Base-by-base conservation (phyloP, 2,888 invertebrate genomes). In the Sthenelais limicola region DNA sequence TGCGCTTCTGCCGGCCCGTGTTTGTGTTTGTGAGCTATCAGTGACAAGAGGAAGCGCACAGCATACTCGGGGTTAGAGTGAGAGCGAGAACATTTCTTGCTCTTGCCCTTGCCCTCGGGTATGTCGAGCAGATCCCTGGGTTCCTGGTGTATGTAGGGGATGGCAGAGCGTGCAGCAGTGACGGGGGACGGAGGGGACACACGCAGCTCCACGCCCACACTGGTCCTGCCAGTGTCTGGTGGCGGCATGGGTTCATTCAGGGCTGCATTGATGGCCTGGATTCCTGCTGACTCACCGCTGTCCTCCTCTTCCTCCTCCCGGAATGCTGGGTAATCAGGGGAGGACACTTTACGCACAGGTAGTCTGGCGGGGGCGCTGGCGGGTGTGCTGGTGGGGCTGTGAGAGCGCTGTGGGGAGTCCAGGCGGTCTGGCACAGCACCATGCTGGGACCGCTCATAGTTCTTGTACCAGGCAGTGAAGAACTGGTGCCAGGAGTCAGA, bases 291-390 rank as follows among this genome's bases (percentile, higher is more conserved):
- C n/a, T n/a, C n/a, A n/a, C n/a, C n/a, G n/a, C n/a, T n/a, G n/a
- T n/a, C n/a, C n/a, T n/a, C n/a, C 18, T 62, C 62, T 28, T 62
- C 62, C 7, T 62, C 62, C 38, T 62, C 62, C 32, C 35, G 56
- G 3, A 56, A 32, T 18, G 56, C 18, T 15, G 62, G 62, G 62
- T 21, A 38, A 4, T 38, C 62, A 1, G 15, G 18, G n/a, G 12
- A 15, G 15, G 62, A 62, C 12, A 62, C 26, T 24, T 38, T 62
- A 2, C 62, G 35, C 3, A 43, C 35, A 15, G 62, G 62, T 5
- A 43, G 43, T 15, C 62, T 43, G 12, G 62, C 35, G 9, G 24
- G n/a, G 9, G 38, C 5, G 18, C 38, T 15, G 3, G n/a, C 38
- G 4, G 26, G 26, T 15, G 24, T 35, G 38, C 38, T 3, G 18